Percentiles rank a stretch among this genome's conserved stretches.
These are phyloP conservation scores for Lethocerus indicus DNA, from an alignment of 1,140 invertebrate genomes.

Conservation along the genomic window DNA sequence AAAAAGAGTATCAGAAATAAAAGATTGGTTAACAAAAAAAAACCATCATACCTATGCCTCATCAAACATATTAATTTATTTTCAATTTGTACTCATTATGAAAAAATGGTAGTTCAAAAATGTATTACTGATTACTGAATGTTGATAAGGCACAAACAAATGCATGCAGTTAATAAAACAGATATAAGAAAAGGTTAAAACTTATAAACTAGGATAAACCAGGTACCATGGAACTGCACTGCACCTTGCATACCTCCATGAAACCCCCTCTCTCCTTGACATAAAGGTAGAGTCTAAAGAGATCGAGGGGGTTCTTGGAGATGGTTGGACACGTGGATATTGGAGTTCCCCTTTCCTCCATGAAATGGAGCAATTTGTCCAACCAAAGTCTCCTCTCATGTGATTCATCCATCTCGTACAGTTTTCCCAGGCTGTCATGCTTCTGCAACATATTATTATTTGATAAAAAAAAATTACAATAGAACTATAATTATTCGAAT, in stretches of 20 bases:
- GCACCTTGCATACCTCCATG: conserved; percentile 80
- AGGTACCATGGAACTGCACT: conserved; percentile 37
- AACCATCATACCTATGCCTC: no score
- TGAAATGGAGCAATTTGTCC: conserved; percentile 80
- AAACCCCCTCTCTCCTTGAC: conserved; percentile 94
- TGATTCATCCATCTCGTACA: conserved; percentile 94
- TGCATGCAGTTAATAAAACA: no score
- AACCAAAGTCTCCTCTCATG: conserved; percentile 79
- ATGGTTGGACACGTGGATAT: conserved; percentile 92
- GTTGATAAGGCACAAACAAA: no score
- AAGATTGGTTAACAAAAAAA: no score
- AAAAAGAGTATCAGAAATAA: no score
- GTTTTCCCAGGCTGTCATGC: conserved; percentile 76
- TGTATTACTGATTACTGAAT: no score
- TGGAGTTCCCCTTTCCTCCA: conserved; percentile 83
- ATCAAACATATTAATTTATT: no score
- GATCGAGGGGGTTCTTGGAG: conserved; percentile 93
- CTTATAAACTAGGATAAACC: conserved; percentile 15
- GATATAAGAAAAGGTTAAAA: conserved; percentile 11
- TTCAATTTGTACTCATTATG: no score
- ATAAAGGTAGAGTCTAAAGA: conserved; percentile 86
- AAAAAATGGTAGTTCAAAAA: no score
- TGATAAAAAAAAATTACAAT: no score
- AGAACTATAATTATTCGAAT: no score
- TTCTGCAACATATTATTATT: conserved; percentile 31